Conservation (phyloP, 1,140 invertebrate species). For the Drosophila obscura region DNA sequence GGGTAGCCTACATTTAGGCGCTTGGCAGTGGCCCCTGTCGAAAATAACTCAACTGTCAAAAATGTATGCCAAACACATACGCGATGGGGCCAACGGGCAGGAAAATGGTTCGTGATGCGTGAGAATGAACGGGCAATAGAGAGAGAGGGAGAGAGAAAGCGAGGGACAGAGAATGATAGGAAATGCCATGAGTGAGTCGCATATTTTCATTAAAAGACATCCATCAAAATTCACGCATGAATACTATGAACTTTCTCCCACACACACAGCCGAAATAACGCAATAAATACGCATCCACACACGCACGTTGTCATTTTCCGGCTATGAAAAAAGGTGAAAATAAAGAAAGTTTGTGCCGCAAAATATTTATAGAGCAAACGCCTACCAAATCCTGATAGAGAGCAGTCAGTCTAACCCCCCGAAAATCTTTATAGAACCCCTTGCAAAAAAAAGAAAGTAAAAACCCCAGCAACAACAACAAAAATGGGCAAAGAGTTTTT, state of each 20-base stretch:
- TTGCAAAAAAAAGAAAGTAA: slow-evolving; percentile 43
- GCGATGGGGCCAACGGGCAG: background rate
- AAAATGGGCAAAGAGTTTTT: slow-evolving; percentile 72
- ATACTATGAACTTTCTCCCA: slow-evolving; percentile 64
- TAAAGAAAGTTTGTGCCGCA: slow-evolving; percentile 3
- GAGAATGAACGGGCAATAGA: slow-evolving; percentile 12
- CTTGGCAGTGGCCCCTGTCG: slow-evolving; percentile 37
- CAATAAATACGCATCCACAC: slow-evolving; percentile 6
- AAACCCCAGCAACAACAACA: slow-evolving; percentile 3
- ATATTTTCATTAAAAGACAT: slow-evolving; percentile 75
- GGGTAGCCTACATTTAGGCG: slow-evolving; percentile 67
- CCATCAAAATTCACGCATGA: slow-evolving; percentile 77
- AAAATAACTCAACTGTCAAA: slow-evolving; percentile 74
- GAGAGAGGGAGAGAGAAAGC: slow-evolving; percentile 1
- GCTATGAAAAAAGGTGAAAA: slow-evolving; percentile 10
- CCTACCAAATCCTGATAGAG: background rate
- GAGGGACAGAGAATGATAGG: background rate
- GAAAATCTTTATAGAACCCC: slow-evolving; percentile 19
- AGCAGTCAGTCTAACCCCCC: slow-evolving; percentile 12
- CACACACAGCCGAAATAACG: slow-evolving; percentile 10
- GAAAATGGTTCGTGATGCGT: slow-evolving; percentile 17
- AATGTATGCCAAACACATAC: slow-evolving; percentile 68
- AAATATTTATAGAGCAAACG: too few species aligned
- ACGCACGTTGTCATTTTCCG: slow-evolving; percentile 62
- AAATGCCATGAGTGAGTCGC: slow-evolving; percentile 24